Base-by-base conservation (phyloP, 2,797 vertebrate genomes). In the Argentina silus region DNA sequence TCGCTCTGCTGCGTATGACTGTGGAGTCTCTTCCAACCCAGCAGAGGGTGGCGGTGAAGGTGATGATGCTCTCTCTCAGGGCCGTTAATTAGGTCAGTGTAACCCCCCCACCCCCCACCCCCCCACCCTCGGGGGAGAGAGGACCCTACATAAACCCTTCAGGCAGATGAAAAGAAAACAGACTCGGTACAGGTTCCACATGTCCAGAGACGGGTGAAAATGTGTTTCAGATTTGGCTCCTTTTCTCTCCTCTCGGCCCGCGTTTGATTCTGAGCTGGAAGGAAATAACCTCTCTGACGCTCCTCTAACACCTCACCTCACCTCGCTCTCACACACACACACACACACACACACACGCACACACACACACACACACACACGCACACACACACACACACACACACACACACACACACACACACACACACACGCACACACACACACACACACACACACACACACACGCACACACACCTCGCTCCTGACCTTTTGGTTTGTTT, bases 121-220 rank as follows among this genome's bases (percentile, higher is more conserved):
- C 75, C 27, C 21, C 6, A 36, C 57, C 51, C 43, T 45, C n/a
- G 79, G 83, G 86, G 86, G 71, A 74, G 67, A 85, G 84, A 85
- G 83, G 84, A 86, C 81, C 72, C 80, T 69, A 81, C 73, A 80
- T 81, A 88, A 87, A 80, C 36, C 81, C 80, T 79, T 80, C 75
- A 73, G 80, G 69, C 78, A 90, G 88, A 93, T 92, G 86, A 91
- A 92, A 91, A 91, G 89, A 90, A 91, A 92, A 92, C 85, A 92
- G 23, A 73, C 59, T 57, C 59, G 53, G 72, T 86, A 75, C 86
- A 86, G 82, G 87, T 88, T 90, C 86, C 90, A 92, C 87, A 90
- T 90, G 90, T 91, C 75, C 43, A 78, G 83, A 82, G 64, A 86
- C 79, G 83, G 88, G 81, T 85, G 82, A 80, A 90, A 90, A 91